phyloP scores from a whole-genome alignment of 2,888 invertebrate genomes.

The Nomada lathburiana region DNA sequence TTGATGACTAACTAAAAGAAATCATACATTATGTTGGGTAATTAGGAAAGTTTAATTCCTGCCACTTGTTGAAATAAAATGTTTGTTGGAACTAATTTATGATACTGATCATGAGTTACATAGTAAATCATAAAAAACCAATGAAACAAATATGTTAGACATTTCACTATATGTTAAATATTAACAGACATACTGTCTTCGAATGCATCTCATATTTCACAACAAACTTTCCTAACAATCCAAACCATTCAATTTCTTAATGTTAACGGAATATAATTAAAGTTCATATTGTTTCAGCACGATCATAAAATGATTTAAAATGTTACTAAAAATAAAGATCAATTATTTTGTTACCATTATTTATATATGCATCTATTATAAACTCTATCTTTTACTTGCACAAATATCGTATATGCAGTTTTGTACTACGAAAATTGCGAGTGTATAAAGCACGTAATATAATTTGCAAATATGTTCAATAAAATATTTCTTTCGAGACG shows the following conservation, averaged over 20 bases:
- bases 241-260: no score
- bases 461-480: slow-evolving; percentile 33
- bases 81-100: no score
- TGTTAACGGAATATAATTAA: slow-evolving; percentile 1
- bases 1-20: slow-evolving; percentile 11
- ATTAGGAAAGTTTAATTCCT: no score
- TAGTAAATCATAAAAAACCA: no score
- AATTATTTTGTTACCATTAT: slow-evolving; percentile 7
- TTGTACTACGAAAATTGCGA: slow-evolving; percentile 56
- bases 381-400: slow-evolving; percentile 25
- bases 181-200: no score
- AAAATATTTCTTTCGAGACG: slow-evolving; percentile 14
- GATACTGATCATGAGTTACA: no score
- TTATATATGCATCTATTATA: slow-evolving; percentile 35
- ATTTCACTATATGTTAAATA: no score
- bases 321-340: background rate
- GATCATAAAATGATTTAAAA: slow-evolving; percentile 14
- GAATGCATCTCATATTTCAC: no score
- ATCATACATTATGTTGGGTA: slow-evolving; percentile 3
- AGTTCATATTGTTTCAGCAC: background rate
- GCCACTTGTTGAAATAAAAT: no score
- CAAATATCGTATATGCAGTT: slow-evolving; percentile 35
- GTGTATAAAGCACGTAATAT: slow-evolving; percentile 33
- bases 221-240: no score
- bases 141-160: no score